Conservation (phyloP, 2,888 invertebrate species). For the Drosophila stalkeri region DNA sequence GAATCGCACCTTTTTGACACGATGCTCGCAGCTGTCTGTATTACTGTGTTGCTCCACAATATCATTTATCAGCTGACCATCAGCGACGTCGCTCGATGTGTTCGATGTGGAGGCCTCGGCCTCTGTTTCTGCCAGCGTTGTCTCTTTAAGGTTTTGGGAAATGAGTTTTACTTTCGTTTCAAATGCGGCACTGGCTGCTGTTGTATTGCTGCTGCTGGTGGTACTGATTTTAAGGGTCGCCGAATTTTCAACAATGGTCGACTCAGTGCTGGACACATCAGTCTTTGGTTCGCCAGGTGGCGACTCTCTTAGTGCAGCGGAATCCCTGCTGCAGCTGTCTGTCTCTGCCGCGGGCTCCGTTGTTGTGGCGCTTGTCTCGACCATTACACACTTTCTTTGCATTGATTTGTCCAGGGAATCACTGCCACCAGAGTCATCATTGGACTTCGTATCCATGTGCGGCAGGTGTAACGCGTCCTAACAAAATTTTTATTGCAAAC, state of each 20-base stretch:
- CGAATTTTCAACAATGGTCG: constrained; percentile 33
- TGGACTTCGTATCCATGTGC: constrained; percentile 81
- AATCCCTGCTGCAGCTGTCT: constrained; percentile 60
- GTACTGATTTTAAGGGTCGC: constrained; percentile 28
- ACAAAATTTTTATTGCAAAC: constrained; percentile 56
- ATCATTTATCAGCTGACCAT: constrained; percentile 24
- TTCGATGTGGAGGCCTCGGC: constrained; percentile 34
- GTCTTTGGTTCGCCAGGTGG: constrained; percentile 63
- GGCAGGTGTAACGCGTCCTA: constrained; percentile 44
- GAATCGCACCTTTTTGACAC: constrained; percentile 75
- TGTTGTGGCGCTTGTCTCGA: constrained; percentile 55
- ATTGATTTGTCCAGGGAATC: constrained; percentile 83
- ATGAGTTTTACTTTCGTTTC: constrained; percentile 83
- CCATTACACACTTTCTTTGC: constrained; percentile 82
- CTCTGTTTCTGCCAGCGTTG: constrained; percentile 72
- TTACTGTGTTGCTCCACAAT: constrained; percentile 35
- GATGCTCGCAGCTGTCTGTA: constrained; percentile 61
- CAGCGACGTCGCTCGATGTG: constrained; percentile 30
- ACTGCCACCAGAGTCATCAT: constrained; percentile 82
- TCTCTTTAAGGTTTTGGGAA: constrained; percentile 82
- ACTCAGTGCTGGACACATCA: constrained; percentile 48
- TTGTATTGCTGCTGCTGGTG: constrained; percentile 32
- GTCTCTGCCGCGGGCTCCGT: constrained; percentile 57
- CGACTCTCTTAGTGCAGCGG: constrained; percentile 45
- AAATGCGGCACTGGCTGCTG: constrained; percentile 64